Percentiles rank a stretch among this genome's conserved stretches.
Evolutionary conservation across 2,113 vertebrate species (phyloP).

Genomic region (Neofelis nebulosa): DNA sequence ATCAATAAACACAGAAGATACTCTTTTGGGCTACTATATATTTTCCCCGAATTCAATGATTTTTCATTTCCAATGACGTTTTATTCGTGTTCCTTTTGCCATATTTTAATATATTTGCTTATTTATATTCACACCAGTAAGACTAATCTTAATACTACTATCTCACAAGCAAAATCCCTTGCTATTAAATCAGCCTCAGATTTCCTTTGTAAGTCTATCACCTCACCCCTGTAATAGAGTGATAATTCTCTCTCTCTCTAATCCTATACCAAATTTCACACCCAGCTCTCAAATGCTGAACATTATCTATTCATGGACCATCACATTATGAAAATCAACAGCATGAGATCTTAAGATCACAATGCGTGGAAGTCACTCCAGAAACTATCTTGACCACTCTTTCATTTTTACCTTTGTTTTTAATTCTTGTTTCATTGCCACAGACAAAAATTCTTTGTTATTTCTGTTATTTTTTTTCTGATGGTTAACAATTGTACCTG

Average conservation of each 20-base stretch:
- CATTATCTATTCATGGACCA: neutral
- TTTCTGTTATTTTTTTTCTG: neutral
- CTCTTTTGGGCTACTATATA: neutral
- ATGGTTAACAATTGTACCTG: neutral
- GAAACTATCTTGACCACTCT: neutral
- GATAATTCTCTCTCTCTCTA: neutral
- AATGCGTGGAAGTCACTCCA: neutral
- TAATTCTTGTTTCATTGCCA: neutral
- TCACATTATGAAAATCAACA: neutral
- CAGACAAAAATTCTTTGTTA: neutral
- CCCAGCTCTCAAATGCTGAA: neutral
- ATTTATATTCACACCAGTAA: neutral
- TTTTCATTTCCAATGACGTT: neutral
- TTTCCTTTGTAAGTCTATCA: neutral
- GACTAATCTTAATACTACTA: neutral
- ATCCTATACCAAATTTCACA: neutral
- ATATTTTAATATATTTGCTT: conserved; percentile 30
- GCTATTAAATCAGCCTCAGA: neutral
- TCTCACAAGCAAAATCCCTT: neutral
- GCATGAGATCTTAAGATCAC: neutral
- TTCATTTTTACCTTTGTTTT: neutral
- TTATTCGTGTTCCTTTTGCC: neutral
- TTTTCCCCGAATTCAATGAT: neutral
- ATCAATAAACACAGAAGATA: neutral
- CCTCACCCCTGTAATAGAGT: neutral